Evolutionary conservation across 2,888 invertebrate genomes (phyloP).

Genomic region (Xanthia togata): DNA sequence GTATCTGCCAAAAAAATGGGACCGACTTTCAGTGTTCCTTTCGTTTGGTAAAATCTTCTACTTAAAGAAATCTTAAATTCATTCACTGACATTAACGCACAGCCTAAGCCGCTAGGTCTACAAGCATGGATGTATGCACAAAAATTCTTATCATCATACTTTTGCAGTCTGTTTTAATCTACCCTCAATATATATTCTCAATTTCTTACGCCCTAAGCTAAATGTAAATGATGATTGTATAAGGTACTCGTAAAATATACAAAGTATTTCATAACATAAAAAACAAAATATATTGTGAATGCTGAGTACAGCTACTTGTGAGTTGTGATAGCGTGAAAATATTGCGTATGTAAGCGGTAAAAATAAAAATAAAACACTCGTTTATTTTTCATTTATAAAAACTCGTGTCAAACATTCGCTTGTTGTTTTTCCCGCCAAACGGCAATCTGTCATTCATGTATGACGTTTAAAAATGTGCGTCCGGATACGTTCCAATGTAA

Average conservation of each 20-base stretch:
- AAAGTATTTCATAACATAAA: not conserved
- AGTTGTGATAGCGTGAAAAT: not conserved
- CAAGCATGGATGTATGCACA: not conserved
- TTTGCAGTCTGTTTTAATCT: not conserved
- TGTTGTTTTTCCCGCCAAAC: slow-evolving; percentile 50
- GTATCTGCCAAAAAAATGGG: not conserved
- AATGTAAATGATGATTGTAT: not conserved
- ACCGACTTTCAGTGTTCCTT: not conserved
- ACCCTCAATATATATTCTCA: not conserved
- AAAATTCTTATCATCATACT: no score
- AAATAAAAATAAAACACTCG: slow-evolving; percentile 23
- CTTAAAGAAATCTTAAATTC: not conserved
- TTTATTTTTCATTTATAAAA: slow-evolving; percentile 36
- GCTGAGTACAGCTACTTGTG: not conserved
- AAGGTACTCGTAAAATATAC: not conserved
- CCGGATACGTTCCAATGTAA: slow-evolving; percentile 56
- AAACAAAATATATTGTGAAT: not conserved
- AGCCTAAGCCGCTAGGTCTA: not conserved
- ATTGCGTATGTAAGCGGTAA: not conserved
- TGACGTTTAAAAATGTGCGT: slow-evolving; percentile 67
- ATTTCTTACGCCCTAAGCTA: not conserved
- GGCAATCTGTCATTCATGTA: slow-evolving; percentile 66
- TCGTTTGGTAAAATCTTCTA: not conserved
- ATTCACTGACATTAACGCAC: not conserved
- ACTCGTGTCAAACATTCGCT: slow-evolving; percentile 35